phyloP scores from a whole-genome alignment of 2,113 vertebrate species.

The Onychorhynchus coronatus region DNA sequence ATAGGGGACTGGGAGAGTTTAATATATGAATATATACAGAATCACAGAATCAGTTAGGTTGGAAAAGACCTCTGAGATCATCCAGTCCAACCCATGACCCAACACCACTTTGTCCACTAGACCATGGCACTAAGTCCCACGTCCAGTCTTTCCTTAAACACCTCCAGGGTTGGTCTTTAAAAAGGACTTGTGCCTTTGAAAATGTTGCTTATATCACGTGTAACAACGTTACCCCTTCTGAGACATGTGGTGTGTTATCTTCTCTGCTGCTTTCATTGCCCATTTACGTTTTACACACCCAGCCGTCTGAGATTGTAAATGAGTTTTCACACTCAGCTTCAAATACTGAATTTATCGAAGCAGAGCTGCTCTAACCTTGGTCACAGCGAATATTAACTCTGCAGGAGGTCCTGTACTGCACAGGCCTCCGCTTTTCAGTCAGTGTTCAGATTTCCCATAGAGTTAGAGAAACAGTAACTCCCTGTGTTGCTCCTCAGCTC shows the following conservation, averaged over 20 bases:
- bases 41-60: too few relatives aligned
- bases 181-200: background rate
- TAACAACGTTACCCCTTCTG: background rate
- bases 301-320: background rate
- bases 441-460: rapidly evolving
- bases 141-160: too few relatives aligned
- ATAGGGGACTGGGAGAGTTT: background rate
- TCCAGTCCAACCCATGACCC: too few relatives aligned
- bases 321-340: background rate
- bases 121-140: too few relatives aligned
- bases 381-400: rapidly evolving
- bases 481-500: slow-evolving; percentile 71
- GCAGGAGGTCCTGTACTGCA: background rate
- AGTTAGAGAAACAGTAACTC: background rate
- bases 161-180: background rate
- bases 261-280: background rate
- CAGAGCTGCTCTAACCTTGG: background rate
- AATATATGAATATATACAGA: too few relatives aligned
- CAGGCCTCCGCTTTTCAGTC: rapidly evolving
- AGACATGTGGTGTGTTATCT: rapidly evolving
- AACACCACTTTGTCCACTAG: too few relatives aligned
- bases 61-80: too few relatives aligned
- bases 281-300: background rate
- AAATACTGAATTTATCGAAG: background rate
- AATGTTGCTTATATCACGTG: rapidly evolving